Percentiles rank a stretch among this genome's conserved stretches.
Evolutionary conservation across 2,888 invertebrate species (phyloP).

Genomic region (Xylocampa areola): DNA sequence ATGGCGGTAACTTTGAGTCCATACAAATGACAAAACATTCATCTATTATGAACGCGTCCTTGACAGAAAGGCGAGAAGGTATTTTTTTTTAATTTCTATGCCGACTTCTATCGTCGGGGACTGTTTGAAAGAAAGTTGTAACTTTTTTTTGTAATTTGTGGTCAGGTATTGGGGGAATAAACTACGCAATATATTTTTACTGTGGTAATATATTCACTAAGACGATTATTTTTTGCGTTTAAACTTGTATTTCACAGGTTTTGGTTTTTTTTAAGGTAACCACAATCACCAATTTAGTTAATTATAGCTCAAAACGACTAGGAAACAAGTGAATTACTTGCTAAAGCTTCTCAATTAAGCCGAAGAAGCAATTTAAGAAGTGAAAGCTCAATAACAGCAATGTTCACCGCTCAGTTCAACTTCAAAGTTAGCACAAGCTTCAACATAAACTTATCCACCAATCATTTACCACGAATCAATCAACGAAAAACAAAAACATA

Average conservation of each 20-base stretch:
- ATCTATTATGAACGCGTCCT: constrained; percentile 54
- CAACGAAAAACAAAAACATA: constrained; percentile 47
- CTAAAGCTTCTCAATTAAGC: too few relatives aligned
- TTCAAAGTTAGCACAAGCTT: too few relatives aligned
- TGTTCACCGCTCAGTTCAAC: too few relatives aligned
- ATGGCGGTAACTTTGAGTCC: constrained; percentile 60
- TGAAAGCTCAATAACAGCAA: too few relatives aligned
- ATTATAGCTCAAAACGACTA: too few relatives aligned
- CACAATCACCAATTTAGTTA: too few relatives aligned
- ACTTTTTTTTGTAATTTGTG: constrained; percentile 50
- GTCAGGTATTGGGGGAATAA: constrained; percentile 48
- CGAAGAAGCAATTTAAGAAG: too few relatives aligned
- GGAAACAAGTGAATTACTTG: too few relatives aligned
- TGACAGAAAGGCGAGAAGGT: constrained; percentile 45
- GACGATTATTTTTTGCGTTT: constrained; percentile 11
- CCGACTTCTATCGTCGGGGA: constrained; percentile 17
- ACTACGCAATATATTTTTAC: constrained; percentile 57
- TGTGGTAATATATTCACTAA: constrained; percentile 32
- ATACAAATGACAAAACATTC: constrained; percentile 69
- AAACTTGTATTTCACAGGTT: background rate
- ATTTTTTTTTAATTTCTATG: constrained; percentile 32
- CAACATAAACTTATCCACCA: constrained; percentile 10
- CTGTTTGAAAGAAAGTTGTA: constrained; percentile 60
- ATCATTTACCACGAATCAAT: constrained; percentile 40
- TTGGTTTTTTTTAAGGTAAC: too few relatives aligned